A percentile compares a stretch with the other conserved stretches of the same genome.
Conservation (phyloP, 2,113 vertebrate species). For the Nyctereutes procyonoides region DNA sequence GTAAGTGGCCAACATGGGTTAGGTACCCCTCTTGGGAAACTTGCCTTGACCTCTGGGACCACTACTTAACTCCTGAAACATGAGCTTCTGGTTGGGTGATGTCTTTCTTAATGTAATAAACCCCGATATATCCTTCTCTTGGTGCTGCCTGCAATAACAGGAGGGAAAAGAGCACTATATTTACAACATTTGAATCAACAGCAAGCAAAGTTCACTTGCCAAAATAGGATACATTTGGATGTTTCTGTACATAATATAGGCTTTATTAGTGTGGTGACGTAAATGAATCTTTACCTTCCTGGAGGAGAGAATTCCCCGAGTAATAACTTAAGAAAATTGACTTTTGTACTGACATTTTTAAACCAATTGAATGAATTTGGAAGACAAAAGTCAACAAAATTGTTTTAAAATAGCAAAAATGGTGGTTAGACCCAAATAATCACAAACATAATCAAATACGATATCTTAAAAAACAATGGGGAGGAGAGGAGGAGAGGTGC, state of each 20-base stretch:
- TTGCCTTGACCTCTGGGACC: background rate
- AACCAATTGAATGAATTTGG: background rate
- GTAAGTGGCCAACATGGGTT: background rate
- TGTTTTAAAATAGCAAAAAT: background rate
- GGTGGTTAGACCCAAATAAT: background rate
- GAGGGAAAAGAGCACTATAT: background rate
- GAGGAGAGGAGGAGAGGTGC: background rate
- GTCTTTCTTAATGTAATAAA: slow-evolving; percentile 3
- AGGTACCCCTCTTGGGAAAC: background rate
- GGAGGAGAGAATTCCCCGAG: slow-evolving; percentile 8
- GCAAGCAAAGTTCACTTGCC: background rate
- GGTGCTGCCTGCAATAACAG: background rate
- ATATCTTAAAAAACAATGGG: background rate
- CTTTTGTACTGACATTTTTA: background rate
- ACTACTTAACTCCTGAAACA: background rate
- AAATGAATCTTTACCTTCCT: background rate
- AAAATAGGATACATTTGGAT: background rate
- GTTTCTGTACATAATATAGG: background rate
- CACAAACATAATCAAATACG: slow-evolving; percentile 2
- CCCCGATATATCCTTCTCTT: background rate
- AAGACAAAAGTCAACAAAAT: background rate
- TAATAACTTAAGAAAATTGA: background rate
- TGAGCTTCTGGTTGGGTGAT: background rate
- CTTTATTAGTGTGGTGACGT: background rate
- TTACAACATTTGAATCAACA: background rate